Evolutionary conservation across 2,113 vertebrate genomes (phyloP).

Genomic region (Sisor rabdophorus): DNA sequence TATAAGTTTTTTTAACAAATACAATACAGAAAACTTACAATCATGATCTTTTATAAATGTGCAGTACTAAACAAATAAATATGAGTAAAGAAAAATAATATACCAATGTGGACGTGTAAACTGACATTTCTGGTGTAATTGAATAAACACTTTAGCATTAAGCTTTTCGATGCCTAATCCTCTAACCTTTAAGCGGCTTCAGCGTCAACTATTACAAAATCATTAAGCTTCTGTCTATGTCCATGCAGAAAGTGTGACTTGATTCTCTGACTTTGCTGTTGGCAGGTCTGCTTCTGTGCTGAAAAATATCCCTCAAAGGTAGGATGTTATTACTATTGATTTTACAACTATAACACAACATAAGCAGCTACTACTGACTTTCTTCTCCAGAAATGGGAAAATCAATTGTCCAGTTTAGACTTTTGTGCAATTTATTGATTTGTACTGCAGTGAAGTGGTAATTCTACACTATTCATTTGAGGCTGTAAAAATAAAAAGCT

Average conservation of each 20-base stretch:
- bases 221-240: constrained; percentile 12
- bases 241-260: constrained; percentile 29
- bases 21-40: not conserved
- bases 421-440: constrained; percentile 41
- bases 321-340: constrained; percentile 45
- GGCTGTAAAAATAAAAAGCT: constrained; percentile 26
- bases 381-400: constrained; percentile 32
- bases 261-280: constrained; percentile 31
- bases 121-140: constrained; percentile 4
- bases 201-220: constrained; percentile 14
- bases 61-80: not conserved
- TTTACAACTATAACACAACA: constrained; percentile 26
- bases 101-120: not conserved
- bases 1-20: too few relatives aligned
- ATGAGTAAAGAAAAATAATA: not conserved
- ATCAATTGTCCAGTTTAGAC: constrained; percentile 36
- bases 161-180: not conserved
- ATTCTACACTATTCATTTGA: not conserved
- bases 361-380: constrained; percentile 42
- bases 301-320: constrained; percentile 43
- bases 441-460: constrained; percentile 20
- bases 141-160: not conserved
- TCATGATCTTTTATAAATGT: not conserved
- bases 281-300: constrained; percentile 29
- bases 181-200: not conserved